Evolutionary conservation across 2,113 vertebrate genomes (phyloP).

Genomic region (Sylvietta virens): DNA sequence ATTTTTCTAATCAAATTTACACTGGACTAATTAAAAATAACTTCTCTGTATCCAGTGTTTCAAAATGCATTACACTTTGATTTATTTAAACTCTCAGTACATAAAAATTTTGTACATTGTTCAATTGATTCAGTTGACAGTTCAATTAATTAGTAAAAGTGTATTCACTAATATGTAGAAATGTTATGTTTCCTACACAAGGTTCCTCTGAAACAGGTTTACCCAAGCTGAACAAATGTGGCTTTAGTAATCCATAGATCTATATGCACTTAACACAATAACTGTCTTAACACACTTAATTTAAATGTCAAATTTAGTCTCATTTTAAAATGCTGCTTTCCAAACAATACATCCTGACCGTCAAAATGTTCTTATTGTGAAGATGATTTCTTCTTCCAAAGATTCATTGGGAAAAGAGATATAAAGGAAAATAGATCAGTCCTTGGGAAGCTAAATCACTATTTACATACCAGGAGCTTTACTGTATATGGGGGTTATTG

Average conservation of each 20-base stretch:
- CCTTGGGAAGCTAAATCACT: conserved; percentile 1
- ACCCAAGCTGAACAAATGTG: background rate
- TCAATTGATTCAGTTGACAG: background rate
- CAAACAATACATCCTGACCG: background rate
- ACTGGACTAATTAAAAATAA: background rate
- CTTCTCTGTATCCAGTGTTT: background rate
- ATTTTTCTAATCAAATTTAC: background rate
- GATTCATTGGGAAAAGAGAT: background rate
- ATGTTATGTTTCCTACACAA: background rate
- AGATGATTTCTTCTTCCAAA: conserved; percentile 38
- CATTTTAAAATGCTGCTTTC: conserved; percentile 9
- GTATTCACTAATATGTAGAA: background rate
- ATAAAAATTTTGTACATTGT: background rate
- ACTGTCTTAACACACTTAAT: background rate
- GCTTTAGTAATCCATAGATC: conserved; percentile 18
- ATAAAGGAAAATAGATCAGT: background rate
- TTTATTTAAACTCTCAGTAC: background rate
- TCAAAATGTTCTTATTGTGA: background rate
- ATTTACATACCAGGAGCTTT: conserved; percentile 7
- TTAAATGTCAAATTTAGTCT: background rate
- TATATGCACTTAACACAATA: background rate
- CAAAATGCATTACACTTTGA: background rate
- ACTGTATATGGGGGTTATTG: background rate
- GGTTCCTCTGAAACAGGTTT: background rate
- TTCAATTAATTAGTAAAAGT: background rate